Base-by-base conservation (phyloP, 1,140 invertebrate genomes). In the Temnothorax curvispinosus region DNA sequence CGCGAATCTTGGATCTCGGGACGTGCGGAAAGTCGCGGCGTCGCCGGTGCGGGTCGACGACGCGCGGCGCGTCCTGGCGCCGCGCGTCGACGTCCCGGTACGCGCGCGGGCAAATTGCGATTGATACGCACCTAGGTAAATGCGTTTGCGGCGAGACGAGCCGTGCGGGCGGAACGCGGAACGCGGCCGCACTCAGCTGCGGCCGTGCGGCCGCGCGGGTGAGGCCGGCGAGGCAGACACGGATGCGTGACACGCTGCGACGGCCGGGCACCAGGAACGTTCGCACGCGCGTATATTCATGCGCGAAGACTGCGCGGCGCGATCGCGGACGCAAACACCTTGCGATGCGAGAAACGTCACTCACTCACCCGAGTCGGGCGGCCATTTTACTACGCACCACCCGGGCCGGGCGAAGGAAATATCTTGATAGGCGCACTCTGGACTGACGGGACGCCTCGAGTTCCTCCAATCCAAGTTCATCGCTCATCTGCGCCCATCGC, bases 311-410 rank as follows among this genome's bases (percentile, higher is more conserved):
- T 71, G 77, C 87, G 72, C 64, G 72, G 82, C 87, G 74, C 54
- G 87, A 89, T 80, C 60, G 44, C 50, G 47, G 27, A 86, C 91
- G 85, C 84, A 87, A 92, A 88, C 90, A 88, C 91, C 87, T 90
- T 85, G 64, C 87, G 85, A 84, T 85, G 64, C 87, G 85, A 84
- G 80, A 89, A 92, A 92, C 88, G 91, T 92, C 92, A 92, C 90
- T 81, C 77, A 87, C 86, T 92, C 91, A 88, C 80, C 88, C 92
- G 60, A 72, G 75, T 87, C 76, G 56, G 54, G 84, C 92, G 69
- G 92, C 92, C 92, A 92, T 92, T 92, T 92, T 92, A 65, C 90
- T 91, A 88, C 90, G 89, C 69, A 27, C 27, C 27, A 27, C 27
- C 27, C 27, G 11, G 15, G 27, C 54, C 18, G 41, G n/a, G 65